A percentile compares a stretch with the other conserved stretches of the same genome.
These are phyloP conservation scores for Aleiodes sp. DNA, from an alignment of 1,140 invertebrate species.

Conservation along the genomic window DNA sequence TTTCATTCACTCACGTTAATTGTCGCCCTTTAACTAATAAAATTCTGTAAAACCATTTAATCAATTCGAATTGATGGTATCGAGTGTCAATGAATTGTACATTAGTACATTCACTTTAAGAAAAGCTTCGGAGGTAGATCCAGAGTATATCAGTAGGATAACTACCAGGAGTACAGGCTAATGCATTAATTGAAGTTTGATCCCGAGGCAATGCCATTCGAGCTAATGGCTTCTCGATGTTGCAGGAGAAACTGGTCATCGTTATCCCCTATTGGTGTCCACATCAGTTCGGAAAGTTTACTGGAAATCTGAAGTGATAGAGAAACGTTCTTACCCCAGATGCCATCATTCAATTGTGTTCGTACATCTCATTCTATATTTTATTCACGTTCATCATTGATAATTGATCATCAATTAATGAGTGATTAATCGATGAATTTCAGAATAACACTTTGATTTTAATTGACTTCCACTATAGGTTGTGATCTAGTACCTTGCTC, in stretches of 20 bases:
- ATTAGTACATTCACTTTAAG: not conserved
- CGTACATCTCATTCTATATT: not conserved
- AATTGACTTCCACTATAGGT: too few species aligned
- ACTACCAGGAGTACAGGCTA: not conserved
- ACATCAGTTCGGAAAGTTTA: not conserved
- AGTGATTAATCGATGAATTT: too few species aligned
- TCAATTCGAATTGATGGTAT: too few species aligned
- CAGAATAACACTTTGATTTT: too few species aligned
- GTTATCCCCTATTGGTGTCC: slow-evolving; percentile 4
- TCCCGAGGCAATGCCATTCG: not conserved
- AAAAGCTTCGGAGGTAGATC: not conserved
- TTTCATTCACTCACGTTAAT: too few species aligned
- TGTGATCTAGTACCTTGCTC: too few species aligned
- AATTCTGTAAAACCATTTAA: too few species aligned
- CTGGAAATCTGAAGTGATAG: not conserved
- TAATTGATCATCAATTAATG: too few species aligned
- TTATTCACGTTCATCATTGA: too few species aligned
- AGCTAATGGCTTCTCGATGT: slow-evolving; percentile 13
- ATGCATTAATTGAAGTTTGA: slow-evolving; percentile 1
- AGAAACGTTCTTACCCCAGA: not conserved
- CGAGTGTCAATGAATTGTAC: too few species aligned
- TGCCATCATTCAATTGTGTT: not conserved
- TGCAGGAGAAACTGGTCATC: not conserved
- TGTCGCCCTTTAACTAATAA: too few species aligned
- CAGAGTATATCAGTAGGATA: not conserved